A percentile compares a stretch with the other conserved stretches of the same genome.
Conservation (phyloP, 1,140 invertebrate genomes). For the Lepidurus apus region DNA sequence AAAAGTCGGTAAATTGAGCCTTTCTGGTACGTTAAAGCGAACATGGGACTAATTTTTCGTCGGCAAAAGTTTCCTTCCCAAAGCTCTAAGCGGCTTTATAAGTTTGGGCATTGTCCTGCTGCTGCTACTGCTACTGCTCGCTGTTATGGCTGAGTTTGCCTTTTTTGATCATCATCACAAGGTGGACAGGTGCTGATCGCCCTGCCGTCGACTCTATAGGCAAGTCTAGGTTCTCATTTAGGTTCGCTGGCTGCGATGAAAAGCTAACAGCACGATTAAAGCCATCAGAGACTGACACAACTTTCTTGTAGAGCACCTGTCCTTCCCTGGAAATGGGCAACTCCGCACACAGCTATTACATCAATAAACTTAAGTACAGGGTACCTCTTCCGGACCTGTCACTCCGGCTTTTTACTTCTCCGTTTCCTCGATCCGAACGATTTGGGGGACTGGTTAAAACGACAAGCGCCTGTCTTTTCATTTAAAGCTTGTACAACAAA, state of each 20-base stretch:
- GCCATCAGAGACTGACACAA: not conserved
- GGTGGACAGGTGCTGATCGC: constrained; percentile 6
- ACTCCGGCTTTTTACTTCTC: not conserved
- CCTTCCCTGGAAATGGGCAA: not conserved
- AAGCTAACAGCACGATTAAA: not conserved
- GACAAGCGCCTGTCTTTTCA: not conserved
- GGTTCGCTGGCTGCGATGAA: not conserved
- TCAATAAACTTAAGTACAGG: constrained; percentile 13
- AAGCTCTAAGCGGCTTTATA: not conserved
- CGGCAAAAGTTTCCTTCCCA: not conserved
- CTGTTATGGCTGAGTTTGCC: not conserved
- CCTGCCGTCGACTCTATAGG: not conserved
- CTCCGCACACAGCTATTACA: not conserved
- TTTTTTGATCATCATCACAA: not conserved
- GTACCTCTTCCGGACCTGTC: constrained; percentile 13
- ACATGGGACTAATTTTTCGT: not conserved
- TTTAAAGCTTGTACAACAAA: too few relatives aligned
- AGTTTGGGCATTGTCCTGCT: constrained; percentile 6
- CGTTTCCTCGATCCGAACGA: not conserved
- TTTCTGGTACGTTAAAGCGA: constrained; percentile 14
- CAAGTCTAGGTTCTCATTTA: not conserved
- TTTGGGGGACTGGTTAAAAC: not conserved
- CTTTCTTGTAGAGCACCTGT: constrained; percentile 1
- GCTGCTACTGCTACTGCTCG: not conserved
- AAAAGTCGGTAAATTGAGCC: constrained; percentile 19